phyloP scores from a whole-genome alignment of 1,140 invertebrate species.

The Diplogasteroides magnus region DNA sequence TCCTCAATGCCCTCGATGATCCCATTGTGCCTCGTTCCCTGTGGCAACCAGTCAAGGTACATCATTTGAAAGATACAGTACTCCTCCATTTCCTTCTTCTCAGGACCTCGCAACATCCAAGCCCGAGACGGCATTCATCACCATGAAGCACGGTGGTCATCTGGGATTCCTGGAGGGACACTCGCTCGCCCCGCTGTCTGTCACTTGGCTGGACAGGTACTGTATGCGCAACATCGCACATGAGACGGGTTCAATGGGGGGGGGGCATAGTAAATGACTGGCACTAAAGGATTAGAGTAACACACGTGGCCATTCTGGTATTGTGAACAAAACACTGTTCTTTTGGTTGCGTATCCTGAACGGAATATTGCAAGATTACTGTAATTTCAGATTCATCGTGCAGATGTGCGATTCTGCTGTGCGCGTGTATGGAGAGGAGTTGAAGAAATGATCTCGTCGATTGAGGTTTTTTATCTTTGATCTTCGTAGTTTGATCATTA shows the following conservation, averaged over 20 bases:
- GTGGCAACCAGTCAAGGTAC: conserved; percentile 65
- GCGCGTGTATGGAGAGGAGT: neutral
- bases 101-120: conserved; percentile 62
- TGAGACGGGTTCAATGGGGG: no score
- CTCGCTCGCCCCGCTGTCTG: conserved; percentile 74
- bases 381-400: neutral
- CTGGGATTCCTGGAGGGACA: conserved; percentile 81
- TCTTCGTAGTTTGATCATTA: no score
- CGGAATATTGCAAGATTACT: no score
- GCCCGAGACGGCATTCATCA: conserved; percentile 69
- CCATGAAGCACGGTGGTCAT: conserved; percentile 81
- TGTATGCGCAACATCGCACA: no score
- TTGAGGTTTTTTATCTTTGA: no score
- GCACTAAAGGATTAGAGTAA: no score
- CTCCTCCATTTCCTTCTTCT: neutral
- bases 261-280: no score
- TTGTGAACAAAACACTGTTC: no score
- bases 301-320: no score
- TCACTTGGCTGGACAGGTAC: conserved; percentile 81
- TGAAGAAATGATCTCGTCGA: no score
- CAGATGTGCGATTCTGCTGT: neutral
- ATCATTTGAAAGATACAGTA: neutral
- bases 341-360: no score
- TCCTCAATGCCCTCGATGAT: conserved; percentile 80
- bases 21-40: conserved; percentile 75